A percentile compares a stretch with the other conserved stretches of the same genome.
phyloP scores from a whole-genome alignment of 2,113 vertebrate genomes.

The Scortum barcoo region DNA sequence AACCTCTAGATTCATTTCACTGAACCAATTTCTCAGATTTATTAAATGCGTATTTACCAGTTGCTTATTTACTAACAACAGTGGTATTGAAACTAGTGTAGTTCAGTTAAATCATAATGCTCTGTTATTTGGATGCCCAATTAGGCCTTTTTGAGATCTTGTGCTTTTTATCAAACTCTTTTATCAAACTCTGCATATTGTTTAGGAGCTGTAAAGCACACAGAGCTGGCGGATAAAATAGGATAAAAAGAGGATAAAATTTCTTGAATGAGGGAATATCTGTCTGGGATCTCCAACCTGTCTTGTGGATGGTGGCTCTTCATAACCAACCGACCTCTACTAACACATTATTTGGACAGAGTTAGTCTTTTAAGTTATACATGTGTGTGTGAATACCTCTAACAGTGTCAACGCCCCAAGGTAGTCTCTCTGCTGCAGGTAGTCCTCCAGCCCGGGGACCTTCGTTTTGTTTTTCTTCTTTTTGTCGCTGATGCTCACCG shows the following conservation, averaged over 20 bases:
- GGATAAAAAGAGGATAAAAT: no score
- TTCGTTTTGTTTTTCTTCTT: constrained; percentile 91
- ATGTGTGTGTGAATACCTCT: constrained; percentile 87
- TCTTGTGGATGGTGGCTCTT: no score
- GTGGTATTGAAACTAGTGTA: neutral
- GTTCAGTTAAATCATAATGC: neutral
- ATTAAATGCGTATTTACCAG: neutral
- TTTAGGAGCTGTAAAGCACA: neutral
- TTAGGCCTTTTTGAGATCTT: neutral
- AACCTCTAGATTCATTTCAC: neutral
- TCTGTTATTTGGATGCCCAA: neutral
- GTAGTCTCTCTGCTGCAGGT: constrained; percentile 91
- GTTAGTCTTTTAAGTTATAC: neutral
- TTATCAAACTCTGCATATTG: neutral
- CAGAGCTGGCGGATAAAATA: neutral
- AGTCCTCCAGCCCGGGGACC: constrained; percentile 90
- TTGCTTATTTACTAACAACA: no score
- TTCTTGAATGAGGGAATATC: neutral
- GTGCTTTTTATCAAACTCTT: neutral
- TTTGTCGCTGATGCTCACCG: constrained; percentile 75
- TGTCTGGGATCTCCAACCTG: neutral
- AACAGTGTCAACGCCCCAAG: constrained; percentile 92
- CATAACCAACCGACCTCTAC: neutral
- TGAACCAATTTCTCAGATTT: neutral
- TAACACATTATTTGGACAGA: neutral